These are phyloP conservation scores for Loriculus beryllinus DNA, from an alignment of 2,797 vertebrate species.

Conservation along the genomic window DNA sequence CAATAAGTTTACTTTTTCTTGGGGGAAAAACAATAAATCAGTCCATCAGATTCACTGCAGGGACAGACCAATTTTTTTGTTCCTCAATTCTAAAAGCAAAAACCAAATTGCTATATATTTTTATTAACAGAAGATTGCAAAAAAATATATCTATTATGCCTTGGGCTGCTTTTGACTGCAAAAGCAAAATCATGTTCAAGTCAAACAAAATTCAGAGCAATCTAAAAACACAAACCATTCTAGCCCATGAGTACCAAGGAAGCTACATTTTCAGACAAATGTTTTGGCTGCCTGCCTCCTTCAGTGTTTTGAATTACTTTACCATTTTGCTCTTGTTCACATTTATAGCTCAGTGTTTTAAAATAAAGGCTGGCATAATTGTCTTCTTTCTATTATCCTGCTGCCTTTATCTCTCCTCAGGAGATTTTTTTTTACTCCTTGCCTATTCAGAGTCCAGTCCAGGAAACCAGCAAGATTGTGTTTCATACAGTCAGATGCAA, in stretches of 20 bases:
- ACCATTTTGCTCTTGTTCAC: neutral
- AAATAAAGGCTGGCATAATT: neutral
- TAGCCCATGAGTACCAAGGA: neutral
- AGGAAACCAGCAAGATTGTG: neutral
- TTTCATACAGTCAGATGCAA: neutral
- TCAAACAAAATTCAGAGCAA: neutral
- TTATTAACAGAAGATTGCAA: neutral
- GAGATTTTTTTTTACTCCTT: neutral
- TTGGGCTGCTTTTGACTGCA: neutral
- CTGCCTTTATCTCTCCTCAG: neutral
- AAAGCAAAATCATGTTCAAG: neutral
- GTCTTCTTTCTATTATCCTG: neutral
- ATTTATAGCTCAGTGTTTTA: neutral
- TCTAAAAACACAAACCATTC: neutral
- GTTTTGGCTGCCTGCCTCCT: slow-evolving; percentile 3
- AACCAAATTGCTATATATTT: neutral
- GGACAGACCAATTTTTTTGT: neutral
- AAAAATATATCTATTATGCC: neutral
- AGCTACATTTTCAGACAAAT: neutral
- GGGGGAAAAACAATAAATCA: neutral
- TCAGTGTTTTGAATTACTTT: neutral
- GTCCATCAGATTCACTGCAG: neutral
- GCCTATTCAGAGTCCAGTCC: neutral
- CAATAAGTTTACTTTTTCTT: neutral
- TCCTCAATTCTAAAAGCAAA: neutral